A percentile compares a stretch with the other conserved stretches of the same genome.
Evolutionary conservation across 2,888 invertebrate species (phyloP).

Genomic region (Diloba caeruleocephala): DNA sequence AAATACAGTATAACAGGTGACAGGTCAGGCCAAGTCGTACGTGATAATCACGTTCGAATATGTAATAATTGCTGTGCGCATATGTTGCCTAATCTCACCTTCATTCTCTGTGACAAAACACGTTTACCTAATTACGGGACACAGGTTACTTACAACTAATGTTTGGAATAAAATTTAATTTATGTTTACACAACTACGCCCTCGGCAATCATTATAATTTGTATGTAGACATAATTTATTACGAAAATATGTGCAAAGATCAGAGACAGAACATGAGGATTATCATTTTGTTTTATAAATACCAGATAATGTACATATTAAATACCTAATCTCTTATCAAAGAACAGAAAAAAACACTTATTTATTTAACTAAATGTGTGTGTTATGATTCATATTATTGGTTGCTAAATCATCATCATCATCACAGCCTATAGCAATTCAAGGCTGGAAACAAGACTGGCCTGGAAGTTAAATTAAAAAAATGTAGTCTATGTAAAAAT

Average conservation of each 20-base stretch:
- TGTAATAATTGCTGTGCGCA: slow-evolving; percentile 23
- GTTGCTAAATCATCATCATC: too few relatives aligned
- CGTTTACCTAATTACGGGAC: slow-evolving; percentile 49
- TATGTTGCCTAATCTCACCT: slow-evolving; percentile 50
- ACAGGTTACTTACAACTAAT: slow-evolving; percentile 35
- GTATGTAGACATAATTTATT: slow-evolving; percentile 5
- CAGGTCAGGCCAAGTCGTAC: slow-evolving; percentile 44
- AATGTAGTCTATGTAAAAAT: too few relatives aligned
- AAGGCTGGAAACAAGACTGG: too few relatives aligned
- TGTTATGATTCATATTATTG: too few relatives aligned
- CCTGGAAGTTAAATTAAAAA: too few relatives aligned
- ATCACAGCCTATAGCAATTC: too few relatives aligned
- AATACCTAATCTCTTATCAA: too few relatives aligned
- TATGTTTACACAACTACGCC: slow-evolving; percentile 29
- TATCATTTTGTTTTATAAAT: slow-evolving; percentile 2
- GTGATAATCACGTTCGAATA: slow-evolving; percentile 32
- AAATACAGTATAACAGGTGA: slow-evolving; percentile 35
- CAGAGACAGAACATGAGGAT: neutral
- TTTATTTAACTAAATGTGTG: too few relatives aligned
- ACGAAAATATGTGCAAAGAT: neutral
- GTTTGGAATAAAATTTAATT: slow-evolving; percentile 37
- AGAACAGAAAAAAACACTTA: neutral
- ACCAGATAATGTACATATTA: too few relatives aligned
- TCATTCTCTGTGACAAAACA: slow-evolving; percentile 51
- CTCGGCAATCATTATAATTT: slow-evolving; percentile 17